Evolutionary conservation across 2,113 vertebrate species (phyloP).

Genomic region (Periophthalmodon schlosseri): DNA sequence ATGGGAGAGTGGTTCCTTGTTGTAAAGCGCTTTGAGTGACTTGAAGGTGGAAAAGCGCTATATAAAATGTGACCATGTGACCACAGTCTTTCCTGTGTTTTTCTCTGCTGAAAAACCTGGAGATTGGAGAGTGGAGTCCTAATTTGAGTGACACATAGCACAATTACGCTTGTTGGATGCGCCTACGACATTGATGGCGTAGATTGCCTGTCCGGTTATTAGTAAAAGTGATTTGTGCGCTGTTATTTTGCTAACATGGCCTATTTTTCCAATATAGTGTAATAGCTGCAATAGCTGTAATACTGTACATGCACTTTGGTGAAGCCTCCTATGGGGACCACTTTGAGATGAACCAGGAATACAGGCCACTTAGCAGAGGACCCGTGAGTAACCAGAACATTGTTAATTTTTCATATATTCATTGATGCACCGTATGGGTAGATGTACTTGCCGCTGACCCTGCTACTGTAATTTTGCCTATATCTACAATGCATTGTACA

Average conservation of each 20-base stretch:
- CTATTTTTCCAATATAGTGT: not conserved
- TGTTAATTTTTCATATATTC: constrained; percentile 43
- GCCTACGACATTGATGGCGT: no score
- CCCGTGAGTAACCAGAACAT: constrained; percentile 42
- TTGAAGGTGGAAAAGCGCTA: no score
- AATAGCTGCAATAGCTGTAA: not conserved
- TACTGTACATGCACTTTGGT: not conserved
- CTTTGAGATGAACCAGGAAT: constrained; percentile 3
- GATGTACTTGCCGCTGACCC: not conserved
- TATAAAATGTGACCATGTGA: no score
- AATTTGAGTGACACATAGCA: no score
- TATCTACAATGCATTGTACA: not conserved
- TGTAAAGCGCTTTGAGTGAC: no score
- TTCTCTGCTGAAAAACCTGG: no score
- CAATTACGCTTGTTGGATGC: no score
- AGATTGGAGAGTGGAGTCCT: no score
- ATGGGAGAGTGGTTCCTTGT: no score
- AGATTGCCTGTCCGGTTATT: no score
- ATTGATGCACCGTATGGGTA: not conserved
- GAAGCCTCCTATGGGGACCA: not conserved
- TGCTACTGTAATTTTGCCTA: not conserved
- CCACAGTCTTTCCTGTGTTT: no score
- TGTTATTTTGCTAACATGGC: not conserved
- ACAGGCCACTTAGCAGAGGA: not conserved
- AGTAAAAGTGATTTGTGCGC: no score